These are phyloP conservation scores for Drosophila borborema DNA, from an alignment of 2,888 invertebrate genomes.

Conservation along the genomic window DNA sequence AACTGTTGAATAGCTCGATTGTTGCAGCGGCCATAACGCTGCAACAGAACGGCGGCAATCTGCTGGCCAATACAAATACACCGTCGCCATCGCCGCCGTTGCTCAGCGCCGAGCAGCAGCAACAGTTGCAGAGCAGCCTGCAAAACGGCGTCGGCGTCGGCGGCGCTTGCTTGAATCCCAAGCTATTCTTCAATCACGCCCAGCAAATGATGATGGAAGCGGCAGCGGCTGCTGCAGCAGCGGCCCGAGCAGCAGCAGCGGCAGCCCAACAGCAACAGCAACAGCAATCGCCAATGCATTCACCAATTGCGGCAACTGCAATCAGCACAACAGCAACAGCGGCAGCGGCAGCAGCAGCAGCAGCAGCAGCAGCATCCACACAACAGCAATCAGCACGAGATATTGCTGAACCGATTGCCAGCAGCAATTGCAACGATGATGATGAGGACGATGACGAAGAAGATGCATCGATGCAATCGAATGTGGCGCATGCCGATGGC, in stretches of 20 bases:
- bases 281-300: constrained; percentile 80
- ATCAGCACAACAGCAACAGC: constrained; percentile 25
- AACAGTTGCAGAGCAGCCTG: constrained; percentile 69
- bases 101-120: constrained; percentile 79
- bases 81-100: constrained; percentile 84
- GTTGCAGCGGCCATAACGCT: constrained; percentile 83
- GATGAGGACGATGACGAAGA: constrained; percentile 73
- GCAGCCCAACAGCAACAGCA: constrained; percentile 65
- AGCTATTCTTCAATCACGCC: constrained; percentile 84
- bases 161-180: constrained; percentile 83
- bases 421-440: constrained; percentile 44
- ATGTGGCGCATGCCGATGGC: constrained; percentile 59
- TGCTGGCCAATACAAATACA: constrained; percentile 82
- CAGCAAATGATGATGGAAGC: constrained; percentile 85
- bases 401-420: constrained; percentile 37
- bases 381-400: constrained; percentile 35
- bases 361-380: constrained; percentile 23
- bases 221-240: constrained; percentile 83
- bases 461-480: constrained; percentile 70
- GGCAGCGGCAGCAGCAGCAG: constrained; percentile 15
- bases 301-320: constrained; percentile 63
- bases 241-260: constrained; percentile 75
- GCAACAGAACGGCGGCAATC: constrained; percentile 85
- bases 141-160: constrained; percentile 75
- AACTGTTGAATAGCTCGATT: constrained; percentile 78